These are phyloP conservation scores for Enteromius fasciolatus DNA, from an alignment of 2,797 vertebrate species.

Conservation along the genomic window DNA sequence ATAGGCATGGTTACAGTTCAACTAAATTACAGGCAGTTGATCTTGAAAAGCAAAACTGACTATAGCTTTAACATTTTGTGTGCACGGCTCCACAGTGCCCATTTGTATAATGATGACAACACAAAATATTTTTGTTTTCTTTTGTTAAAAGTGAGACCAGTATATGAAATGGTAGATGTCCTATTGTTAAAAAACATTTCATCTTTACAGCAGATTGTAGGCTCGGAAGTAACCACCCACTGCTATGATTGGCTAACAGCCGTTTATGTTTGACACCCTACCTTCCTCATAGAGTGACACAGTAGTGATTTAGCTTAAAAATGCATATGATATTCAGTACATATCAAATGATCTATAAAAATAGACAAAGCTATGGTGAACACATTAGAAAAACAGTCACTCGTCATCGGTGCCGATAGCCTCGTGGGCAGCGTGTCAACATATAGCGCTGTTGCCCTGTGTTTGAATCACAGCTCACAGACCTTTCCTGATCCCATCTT, in stretches of 20 bases:
- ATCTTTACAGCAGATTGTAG: background rate
- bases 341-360: no score
- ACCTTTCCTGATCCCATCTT: background rate
- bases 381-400: no score
- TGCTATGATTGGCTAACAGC: no score
- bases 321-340: no score
- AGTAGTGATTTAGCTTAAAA: no score
- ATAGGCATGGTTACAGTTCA: background rate
- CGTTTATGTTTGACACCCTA: no score
- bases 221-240: no score
- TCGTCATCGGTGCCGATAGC: background rate
- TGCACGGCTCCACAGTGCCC: background rate
- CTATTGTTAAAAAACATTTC: background rate
- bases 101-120: background rate
- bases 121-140: background rate
- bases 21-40: background rate
- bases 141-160: background rate
- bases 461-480: background rate
- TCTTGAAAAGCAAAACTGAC: background rate
- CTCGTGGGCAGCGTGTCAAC: background rate
- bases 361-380: no score
- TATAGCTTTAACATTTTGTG: background rate
- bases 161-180: background rate
- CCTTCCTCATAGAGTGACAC: no score
- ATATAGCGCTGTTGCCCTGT: background rate